Conservation (phyloP, 1,140 invertebrate genomes). For the Drosophila sp. region DNA sequence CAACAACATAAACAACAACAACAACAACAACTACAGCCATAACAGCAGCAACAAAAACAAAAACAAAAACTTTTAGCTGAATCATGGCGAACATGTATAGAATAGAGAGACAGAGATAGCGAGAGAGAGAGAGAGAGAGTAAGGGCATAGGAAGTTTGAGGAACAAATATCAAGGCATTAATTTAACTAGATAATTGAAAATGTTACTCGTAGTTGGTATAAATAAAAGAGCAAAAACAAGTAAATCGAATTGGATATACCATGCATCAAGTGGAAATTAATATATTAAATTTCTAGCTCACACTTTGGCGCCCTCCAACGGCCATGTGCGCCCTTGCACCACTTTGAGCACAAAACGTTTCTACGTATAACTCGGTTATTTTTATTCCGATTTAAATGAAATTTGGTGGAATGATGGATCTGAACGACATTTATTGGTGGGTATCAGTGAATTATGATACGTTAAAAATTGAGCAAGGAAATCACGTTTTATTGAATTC, state of each 20-base stretch:
- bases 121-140: conserved; percentile 8
- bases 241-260: background rate
- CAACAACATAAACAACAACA: conserved; percentile 41
- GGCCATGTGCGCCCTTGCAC: too few relatives aligned
- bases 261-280: too few relatives aligned
- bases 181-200: conserved; percentile 69
- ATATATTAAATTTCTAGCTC: too few relatives aligned
- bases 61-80: conserved; percentile 12
- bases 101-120: background rate
- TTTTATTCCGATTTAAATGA: too few relatives aligned
- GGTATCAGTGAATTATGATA: too few relatives aligned
- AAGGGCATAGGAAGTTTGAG: conserved; percentile 10
- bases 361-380: too few relatives aligned
- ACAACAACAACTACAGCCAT: background rate
- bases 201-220: conserved; percentile 12
- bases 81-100: conserved; percentile 3
- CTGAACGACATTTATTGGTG: too few relatives aligned
- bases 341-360: too few relatives aligned
- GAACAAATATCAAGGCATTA: conserved; percentile 41
- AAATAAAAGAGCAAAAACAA: background rate
- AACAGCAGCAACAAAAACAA: conserved; percentile 14
- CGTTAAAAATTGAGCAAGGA: too few relatives aligned
- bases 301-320: too few relatives aligned
- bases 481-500: too few relatives aligned
- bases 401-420: too few relatives aligned